Conservation (phyloP, 2,113 vertebrate genomes). For the Halichoerus grypus region DNA sequence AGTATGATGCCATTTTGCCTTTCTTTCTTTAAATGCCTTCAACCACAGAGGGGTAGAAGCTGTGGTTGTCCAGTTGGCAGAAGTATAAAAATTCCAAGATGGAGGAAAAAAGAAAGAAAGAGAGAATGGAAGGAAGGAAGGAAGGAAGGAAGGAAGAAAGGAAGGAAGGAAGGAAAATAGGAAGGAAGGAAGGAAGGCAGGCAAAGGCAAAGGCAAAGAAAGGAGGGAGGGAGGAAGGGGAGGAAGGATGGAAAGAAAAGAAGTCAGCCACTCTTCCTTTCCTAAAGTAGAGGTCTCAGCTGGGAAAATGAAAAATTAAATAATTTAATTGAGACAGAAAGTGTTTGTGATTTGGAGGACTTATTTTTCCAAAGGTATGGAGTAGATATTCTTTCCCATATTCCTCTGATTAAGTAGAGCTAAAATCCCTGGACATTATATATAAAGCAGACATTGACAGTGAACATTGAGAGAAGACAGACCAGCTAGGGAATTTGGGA, state of each 20-base stretch:
- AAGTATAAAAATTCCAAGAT: neutral
- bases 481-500: neutral
- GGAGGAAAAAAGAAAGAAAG: neutral
- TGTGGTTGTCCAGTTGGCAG: neutral
- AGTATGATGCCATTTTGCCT: neutral
- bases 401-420: neutral
- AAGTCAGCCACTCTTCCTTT: neutral
- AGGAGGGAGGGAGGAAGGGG: rapidly evolving
- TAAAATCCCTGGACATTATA: neutral
- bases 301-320: neutral
- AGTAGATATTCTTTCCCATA: neutral
- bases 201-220: neutral
- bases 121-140: neutral
- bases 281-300: neutral
- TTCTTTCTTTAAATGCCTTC: neutral
- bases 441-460: neutral
- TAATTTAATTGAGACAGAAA: neutral
- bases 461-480: neutral
- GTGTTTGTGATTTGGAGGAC: neutral
- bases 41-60: neutral
- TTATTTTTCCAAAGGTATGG: neutral
- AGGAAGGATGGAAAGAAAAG: neutral
- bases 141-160: neutral
- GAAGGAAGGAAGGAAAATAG: neutral
- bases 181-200: rapidly evolving